Base-by-base conservation (phyloP, 2,888 invertebrate genomes). In the Eupithecia pulchellata region DNA sequence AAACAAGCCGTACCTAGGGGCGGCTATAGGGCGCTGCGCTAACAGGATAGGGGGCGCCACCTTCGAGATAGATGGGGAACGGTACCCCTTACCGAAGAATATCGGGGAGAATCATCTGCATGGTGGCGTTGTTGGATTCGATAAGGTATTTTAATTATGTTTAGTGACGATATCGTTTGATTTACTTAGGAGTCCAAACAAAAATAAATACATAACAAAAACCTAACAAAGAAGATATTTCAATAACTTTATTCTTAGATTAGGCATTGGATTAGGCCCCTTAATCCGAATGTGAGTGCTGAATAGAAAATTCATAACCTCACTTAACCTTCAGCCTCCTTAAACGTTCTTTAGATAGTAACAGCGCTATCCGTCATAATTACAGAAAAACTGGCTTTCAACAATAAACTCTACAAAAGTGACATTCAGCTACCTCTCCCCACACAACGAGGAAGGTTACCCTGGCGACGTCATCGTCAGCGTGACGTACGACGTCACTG, bases 361-460 rank as follows among this genome's bases (percentile, higher is more conserved):
- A n/a, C n/a, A n/a, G n/a, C n/a, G n/a, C n/a, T n/a, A n/a, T 25
- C 11, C 47, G 20, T 63, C 81, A 47, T n/a, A 47, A n/a, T 47
- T 86, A 4, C 74, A 93, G 93, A 95, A 95, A 14, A 91, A 96
- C 72, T 98, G 98, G 98, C 91, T 95, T 20, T 91, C 95, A n/a
- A 89, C 91, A 58, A 91, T 96, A 0, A 89, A 94, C 57, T 95
- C 94, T 1, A 94, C 89, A 34, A 95, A 94, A 76, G 96, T 98
- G 0, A 94, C 95, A 0, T 95, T 99, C 90, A 96, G 95, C 72
- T 96, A 98, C 82, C 84, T 96, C 2, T 98, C 98, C 72, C 95
- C 95, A 62, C 97, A 98, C 81, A 95, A 96, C 0, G 98, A 98
- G 78, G 98, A 99, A 86, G 98, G 98, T 4, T 99, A 97, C 90